These are phyloP conservation scores for Rhamphomyia laevipes DNA, from an alignment of 2,888 invertebrate genomes.

Conservation along the genomic window DNA sequence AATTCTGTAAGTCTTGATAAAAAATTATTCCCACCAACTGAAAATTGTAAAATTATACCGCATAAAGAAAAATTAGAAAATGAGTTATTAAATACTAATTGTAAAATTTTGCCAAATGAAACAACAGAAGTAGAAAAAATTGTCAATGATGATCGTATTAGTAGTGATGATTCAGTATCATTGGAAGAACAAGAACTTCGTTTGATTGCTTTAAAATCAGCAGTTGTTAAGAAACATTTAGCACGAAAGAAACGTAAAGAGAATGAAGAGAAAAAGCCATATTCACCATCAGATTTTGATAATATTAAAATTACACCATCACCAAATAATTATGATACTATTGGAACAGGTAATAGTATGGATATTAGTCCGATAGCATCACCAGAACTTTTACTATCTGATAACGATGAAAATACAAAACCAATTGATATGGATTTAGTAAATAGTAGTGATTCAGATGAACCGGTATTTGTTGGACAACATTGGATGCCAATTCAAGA, in stretches of 20 bases:
- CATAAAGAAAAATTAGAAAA: background rate
- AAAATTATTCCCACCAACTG: background rate
- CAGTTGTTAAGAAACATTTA: constrained; percentile 31
- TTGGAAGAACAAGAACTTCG: constrained; percentile 29
- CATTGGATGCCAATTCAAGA: constrained; percentile 17
- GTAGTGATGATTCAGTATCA: constrained; percentile 13
- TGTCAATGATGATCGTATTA: background rate
- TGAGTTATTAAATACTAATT: too few relatives aligned
- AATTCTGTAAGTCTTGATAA: constrained; percentile 11
- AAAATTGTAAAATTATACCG: constrained; percentile 13
- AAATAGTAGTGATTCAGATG: constrained; percentile 28
- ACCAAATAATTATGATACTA: constrained; percentile 21
- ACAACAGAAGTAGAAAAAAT: background rate
- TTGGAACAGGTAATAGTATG: constrained; percentile 19
- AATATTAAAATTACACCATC: constrained; percentile 17
- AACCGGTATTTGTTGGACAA: constrained; percentile 8
- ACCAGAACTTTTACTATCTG: constrained; percentile 23
- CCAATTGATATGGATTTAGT: constrained; percentile 36
- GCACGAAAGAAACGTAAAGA: constrained; percentile 28
- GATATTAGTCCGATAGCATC: constrained; percentile 35
- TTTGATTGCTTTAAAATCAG: constrained; percentile 35
- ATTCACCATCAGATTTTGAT: constrained; percentile 36
- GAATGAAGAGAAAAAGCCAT: constrained; percentile 29
- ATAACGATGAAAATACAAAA: constrained; percentile 21
- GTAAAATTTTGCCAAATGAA: background rate